Percentiles rank a stretch among this genome's conserved stretches.
Conservation (phyloP, 2,797 vertebrate genomes). For the Lepus oiostolus region DNA sequence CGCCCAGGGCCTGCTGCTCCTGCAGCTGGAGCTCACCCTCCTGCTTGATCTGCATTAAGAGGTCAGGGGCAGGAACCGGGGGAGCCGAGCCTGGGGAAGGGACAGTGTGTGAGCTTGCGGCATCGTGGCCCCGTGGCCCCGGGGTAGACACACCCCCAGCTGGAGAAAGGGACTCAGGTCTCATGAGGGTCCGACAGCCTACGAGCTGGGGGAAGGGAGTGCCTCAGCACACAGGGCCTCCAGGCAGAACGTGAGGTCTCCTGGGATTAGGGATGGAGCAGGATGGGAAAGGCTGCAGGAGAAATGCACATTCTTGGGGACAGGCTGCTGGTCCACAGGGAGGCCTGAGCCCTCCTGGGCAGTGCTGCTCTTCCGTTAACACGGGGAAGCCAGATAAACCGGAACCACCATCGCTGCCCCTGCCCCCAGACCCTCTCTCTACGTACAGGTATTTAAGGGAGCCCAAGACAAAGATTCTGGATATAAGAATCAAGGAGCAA, state of each 20-base stretch:
- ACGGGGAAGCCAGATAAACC: neutral
- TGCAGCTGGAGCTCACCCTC: constrained; percentile 80
- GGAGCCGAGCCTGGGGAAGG: constrained; percentile 69
- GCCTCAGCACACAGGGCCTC: neutral
- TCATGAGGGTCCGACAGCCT: neutral
- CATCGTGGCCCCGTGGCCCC: neutral
- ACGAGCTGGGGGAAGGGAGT: neutral
- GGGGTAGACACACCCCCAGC: neutral
- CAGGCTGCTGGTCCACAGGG: neutral
- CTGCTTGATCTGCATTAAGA: constrained; percentile 82
- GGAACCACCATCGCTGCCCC: neutral
- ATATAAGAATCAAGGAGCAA: constrained; percentile 1
- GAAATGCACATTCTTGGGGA: neutral
- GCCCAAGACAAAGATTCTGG: constrained; percentile 13
- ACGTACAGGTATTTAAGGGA: neutral
- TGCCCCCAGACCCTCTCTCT: neutral
- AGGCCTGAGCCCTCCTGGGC: neutral
- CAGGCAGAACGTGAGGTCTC: neutral
- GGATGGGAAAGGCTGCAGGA: neutral
- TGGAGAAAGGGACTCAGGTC: neutral
- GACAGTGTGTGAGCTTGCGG: constrained; percentile 23
- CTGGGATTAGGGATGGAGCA: neutral
- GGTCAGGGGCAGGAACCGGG: constrained; percentile 80
- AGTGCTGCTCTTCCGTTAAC: neutral
- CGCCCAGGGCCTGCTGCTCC: constrained; percentile 77